A percentile compares a stretch with the other conserved stretches of the same genome.
Conservation (phyloP, 2,888 invertebrate genomes). For the Drosophila austrosaltans region DNA sequence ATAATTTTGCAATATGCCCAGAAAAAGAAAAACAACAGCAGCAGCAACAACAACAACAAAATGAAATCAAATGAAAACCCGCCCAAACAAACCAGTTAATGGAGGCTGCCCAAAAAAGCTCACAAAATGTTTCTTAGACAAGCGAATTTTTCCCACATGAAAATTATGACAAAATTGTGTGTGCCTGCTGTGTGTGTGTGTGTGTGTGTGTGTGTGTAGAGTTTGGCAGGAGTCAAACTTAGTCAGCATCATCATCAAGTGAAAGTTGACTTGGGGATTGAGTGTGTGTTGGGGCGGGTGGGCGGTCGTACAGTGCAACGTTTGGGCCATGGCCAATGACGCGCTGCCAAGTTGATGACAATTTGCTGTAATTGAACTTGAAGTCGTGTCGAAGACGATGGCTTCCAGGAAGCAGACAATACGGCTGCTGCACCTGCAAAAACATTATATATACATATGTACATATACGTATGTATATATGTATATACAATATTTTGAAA, state of each 20-base stretch:
- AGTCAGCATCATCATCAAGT: conserved; percentile 41
- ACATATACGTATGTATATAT: not conserved
- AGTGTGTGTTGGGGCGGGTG: not conserved
- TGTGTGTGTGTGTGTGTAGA: not conserved
- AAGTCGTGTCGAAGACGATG: conserved; percentile 30
- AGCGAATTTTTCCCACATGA: conserved; percentile 59
- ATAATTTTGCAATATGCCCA: conserved; percentile 71
- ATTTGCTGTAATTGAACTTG: conserved; percentile 74
- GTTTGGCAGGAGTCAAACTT: conserved; percentile 44
- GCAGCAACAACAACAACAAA: not conserved
- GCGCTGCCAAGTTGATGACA: conserved; percentile 51
- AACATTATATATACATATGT: no score
- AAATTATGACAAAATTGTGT: conserved; percentile 60
- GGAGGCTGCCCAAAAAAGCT: conserved; percentile 25
- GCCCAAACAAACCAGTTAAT: conserved; percentile 53
- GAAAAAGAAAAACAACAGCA: conserved; percentile 24
- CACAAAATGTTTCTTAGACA: conserved; percentile 45
- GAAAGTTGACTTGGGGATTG: conserved; percentile 25
- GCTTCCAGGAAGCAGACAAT: conserved; percentile 58
- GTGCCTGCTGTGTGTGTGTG: not conserved
- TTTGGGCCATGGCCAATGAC: conserved; percentile 58
- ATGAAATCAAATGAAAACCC: conserved; percentile 47
- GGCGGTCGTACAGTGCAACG: not conserved
- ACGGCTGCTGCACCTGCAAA: conserved; percentile 14
- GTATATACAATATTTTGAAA: not conserved